Conservation (phyloP, 2,113 vertebrate genomes). For the Brienomyrus brachyistius region DNA sequence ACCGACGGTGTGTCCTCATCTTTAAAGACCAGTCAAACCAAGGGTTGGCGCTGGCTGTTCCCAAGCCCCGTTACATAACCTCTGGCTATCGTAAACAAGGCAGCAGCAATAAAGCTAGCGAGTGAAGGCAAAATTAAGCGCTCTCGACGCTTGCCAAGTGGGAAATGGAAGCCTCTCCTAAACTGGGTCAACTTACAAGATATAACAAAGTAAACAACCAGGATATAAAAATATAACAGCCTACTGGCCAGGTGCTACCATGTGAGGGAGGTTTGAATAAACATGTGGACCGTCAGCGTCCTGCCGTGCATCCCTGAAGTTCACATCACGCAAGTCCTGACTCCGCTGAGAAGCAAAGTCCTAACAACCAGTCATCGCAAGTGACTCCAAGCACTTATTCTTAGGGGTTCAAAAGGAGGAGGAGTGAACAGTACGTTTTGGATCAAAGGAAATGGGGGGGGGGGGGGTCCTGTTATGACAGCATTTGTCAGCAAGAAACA, state of each 20-base stretch:
- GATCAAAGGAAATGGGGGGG: conserved; percentile 33
- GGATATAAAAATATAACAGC: conserved; percentile 53
- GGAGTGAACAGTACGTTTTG: conserved; percentile 40
- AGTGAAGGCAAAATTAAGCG: conserved; percentile 42
- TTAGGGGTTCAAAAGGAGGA: conserved; percentile 42
- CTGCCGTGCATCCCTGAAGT: background rate
- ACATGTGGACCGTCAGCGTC: background rate
- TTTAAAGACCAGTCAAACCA: background rate
- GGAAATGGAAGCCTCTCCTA: conserved; percentile 41
- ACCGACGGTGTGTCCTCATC: background rate
- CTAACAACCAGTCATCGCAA: background rate
- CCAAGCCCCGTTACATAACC: conserved; percentile 42
- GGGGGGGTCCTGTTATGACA: conserved; percentile 45
- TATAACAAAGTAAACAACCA: conserved; percentile 53
- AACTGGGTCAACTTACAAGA: conserved; percentile 43
- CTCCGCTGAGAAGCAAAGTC: background rate
- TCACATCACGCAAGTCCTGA: background rate
- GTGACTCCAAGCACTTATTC: background rate
- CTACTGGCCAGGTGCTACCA: conserved; percentile 44
- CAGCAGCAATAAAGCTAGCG: conserved; percentile 39
- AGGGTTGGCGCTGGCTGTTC: conserved; percentile 10
- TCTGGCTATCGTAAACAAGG: conserved; percentile 34
- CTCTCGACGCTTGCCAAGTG: conserved; percentile 38
- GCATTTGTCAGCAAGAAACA: conserved; percentile 45
- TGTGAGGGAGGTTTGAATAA: conserved; percentile 41